Evolutionary conservation across 64 coral and sea anemone species (phyloP).

Genomic region (Catalaphyllia jardinei): DNA sequence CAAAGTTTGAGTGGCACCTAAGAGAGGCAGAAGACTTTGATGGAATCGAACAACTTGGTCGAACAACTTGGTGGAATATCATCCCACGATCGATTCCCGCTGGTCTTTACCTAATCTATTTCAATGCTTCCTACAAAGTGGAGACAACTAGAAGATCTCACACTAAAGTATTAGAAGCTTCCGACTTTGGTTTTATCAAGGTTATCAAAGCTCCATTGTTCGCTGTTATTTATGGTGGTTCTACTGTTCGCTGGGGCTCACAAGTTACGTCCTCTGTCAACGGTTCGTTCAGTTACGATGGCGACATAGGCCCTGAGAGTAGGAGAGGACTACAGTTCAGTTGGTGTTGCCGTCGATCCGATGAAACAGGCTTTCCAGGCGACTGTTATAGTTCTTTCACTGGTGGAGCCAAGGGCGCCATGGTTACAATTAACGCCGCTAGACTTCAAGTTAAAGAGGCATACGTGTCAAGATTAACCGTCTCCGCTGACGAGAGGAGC

Average conservation of each 20-base stretch:
- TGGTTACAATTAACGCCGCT: not conserved
- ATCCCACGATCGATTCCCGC: not conserved
- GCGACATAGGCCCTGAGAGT: not conserved
- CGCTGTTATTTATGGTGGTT: constrained; percentile 10
- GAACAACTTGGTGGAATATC: not conserved
- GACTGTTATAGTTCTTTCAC: constrained; percentile 6
- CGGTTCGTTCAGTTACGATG: constrained; percentile 21
- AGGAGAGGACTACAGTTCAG: not conserved
- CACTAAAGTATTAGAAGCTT: not conserved
- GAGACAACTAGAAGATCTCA: not conserved
- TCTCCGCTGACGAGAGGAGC: not conserved
- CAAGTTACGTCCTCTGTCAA: not conserved
- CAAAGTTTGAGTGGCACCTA: not conserved
- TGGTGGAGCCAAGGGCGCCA: not conserved
- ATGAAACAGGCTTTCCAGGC: not conserved
- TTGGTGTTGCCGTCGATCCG: not conserved
- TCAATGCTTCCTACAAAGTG: not conserved
- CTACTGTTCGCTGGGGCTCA: constrained; percentile 22
- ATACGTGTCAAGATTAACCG: not conserved
- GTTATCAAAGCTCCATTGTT: not conserved
- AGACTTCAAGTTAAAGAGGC: not conserved
- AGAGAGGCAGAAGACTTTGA: not conserved
- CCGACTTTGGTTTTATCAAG: constrained; percentile 14
- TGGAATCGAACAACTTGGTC: no score
- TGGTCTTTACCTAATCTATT: not conserved